Evolutionary conservation across 2,888 invertebrate genomes (phyloP).

Genomic region (Epistrophella euchroma): DNA sequence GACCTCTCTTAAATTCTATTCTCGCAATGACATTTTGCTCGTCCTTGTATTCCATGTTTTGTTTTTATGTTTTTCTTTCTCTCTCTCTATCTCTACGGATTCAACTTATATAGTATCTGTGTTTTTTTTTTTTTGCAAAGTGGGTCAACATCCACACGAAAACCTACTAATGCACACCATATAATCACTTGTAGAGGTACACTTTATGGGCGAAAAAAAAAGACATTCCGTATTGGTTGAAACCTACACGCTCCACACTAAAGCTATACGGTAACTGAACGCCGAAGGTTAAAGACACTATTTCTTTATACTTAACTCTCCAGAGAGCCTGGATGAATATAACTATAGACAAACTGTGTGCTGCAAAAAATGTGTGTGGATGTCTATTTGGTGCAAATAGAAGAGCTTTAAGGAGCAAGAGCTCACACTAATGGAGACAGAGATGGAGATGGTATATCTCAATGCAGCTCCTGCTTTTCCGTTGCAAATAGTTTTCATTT

Average conservation of each 20-base stretch:
- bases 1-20: constrained; percentile 45
- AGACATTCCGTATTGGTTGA: constrained; percentile 18
- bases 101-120: not conserved
- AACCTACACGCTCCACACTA: constrained; percentile 12
- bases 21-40: constrained; percentile 34
- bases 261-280: constrained; percentile 23
- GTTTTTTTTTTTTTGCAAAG: constrained; percentile 10
- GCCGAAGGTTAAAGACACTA: constrained; percentile 19
- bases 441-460: not conserved
- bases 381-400: constrained; percentile 34
- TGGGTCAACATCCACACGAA: constrained; percentile 60
- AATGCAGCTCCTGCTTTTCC: constrained; percentile 7
- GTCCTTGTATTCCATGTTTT: constrained; percentile 38
- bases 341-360: constrained; percentile 23
- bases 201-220: constrained; percentile 12
- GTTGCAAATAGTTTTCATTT: constrained; percentile 26
- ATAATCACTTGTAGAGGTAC: not conserved
- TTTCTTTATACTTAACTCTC: constrained; percentile 24
- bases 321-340: not conserved
- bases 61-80: not conserved
- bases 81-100: not conserved
- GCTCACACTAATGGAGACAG: not conserved
- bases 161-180: constrained; percentile 45
- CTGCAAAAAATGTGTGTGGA: constrained; percentile 29
- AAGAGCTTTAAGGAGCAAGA: not conserved